Conservation (phyloP, 92 coral and sea anemone species). For the Pocillopora meandrina region DNA sequence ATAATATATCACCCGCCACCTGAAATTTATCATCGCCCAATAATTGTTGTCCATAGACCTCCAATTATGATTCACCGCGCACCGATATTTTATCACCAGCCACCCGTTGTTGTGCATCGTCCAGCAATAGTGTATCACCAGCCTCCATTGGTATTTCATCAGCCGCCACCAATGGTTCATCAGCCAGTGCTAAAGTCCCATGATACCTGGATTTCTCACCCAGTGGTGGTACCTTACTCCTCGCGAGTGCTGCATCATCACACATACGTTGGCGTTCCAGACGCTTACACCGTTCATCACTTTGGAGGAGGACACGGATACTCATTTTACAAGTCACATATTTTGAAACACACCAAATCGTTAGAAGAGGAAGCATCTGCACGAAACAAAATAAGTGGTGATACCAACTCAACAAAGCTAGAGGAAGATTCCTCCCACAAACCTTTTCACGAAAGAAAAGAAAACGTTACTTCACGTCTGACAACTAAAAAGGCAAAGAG, state of each 20-base stretch:
- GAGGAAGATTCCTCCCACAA: slow-evolving; percentile 6
- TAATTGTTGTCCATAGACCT: slow-evolving; percentile 95
- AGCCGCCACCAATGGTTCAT: slow-evolving; percentile 96
- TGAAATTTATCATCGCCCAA: slow-evolving; percentile 96
- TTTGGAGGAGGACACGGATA: slow-evolving; percentile 45
- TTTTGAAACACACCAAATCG: slow-evolving; percentile 47
- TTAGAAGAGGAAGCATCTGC: slow-evolving; percentile 52
- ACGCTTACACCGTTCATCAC: slow-evolving; percentile 64
- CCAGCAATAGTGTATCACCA: slow-evolving; percentile 99
- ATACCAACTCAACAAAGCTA: slow-evolving; percentile 13
- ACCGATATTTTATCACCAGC: slow-evolving; percentile 91
- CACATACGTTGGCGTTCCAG: slow-evolving; percentile 78
- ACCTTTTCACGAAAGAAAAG: slow-evolving; percentile 20
- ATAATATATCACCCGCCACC: slow-evolving; percentile 99
- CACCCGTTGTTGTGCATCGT: slow-evolving; percentile 97
- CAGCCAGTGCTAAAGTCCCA: slow-evolving; percentile 91
- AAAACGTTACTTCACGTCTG: slow-evolving; percentile 39
- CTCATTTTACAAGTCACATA: slow-evolving; percentile 68
- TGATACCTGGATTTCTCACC: slow-evolving; percentile 85
- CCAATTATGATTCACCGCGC: slow-evolving; percentile 98
- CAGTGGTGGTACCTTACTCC: slow-evolving; percentile 62
- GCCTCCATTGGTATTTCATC: slow-evolving; percentile 93
- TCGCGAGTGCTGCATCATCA: slow-evolving; percentile 72
- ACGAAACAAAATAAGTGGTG: slow-evolving; percentile 56
- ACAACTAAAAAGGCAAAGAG: slow-evolving; percentile 62